Evolutionary conservation across 2,113 vertebrate species (phyloP).

Genomic region (Rhabdornis inornatus): DNA sequence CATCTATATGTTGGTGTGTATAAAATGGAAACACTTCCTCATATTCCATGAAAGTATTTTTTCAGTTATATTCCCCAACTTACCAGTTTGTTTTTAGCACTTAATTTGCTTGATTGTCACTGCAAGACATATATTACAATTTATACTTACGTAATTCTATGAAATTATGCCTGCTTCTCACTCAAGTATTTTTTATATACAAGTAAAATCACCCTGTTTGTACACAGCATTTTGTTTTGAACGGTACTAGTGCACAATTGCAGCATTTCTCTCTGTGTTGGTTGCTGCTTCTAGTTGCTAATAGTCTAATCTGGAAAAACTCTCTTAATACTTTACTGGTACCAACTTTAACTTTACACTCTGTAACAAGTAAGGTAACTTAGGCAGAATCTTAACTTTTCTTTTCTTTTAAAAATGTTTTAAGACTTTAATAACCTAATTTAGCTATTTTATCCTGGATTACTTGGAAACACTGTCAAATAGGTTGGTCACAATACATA

Average conservation of each 20-base stretch:
- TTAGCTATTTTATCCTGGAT: neutral
- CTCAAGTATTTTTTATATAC: neutral
- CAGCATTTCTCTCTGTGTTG: neutral
- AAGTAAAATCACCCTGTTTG: neutral
- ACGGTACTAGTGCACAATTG: neutral
- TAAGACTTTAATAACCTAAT: neutral
- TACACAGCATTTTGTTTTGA: neutral
- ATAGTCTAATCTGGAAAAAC: neutral
- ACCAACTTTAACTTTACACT: neutral
- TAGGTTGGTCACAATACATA: neutral
- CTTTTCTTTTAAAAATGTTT: neutral
- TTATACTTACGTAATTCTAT: neutral
- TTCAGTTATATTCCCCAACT: neutral
- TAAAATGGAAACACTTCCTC: neutral
- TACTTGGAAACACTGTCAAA: neutral
- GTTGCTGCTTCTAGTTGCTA: neutral
- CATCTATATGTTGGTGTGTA: neutral
- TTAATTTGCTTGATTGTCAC: neutral
- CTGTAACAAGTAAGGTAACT: neutral
- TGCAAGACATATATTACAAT: neutral
- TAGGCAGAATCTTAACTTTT: neutral
- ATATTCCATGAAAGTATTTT: neutral
- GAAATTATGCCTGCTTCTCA: neutral
- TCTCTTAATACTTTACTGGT: neutral
- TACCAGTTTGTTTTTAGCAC: neutral